Evolutionary conservation across 2,888 invertebrate species (phyloP), one percentile per base, ranked within the genome.

Genomic region (Idaea dimidiata): DNA sequence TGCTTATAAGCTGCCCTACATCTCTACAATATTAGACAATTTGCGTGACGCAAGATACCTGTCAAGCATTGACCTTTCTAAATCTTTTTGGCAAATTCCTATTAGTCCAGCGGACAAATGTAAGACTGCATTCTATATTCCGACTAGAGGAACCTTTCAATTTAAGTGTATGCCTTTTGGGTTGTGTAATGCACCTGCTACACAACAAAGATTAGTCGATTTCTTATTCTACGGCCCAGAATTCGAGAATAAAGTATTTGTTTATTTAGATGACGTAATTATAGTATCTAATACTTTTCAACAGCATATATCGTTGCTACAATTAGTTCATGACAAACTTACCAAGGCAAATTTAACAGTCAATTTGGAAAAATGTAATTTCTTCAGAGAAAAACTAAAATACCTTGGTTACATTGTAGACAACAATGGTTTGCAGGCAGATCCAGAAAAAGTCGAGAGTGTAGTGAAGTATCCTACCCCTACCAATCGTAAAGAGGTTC

Each of bases 191-290:
- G 74, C 75, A 0, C 73, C 74, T 0, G 74, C 75, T 1, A 73
- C 75, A 0, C 77, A 74, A 54, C 75, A 75, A 56, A 18, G 75
- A 1, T 56, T 77, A 6, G 71, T 72, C 0, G 75, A 75, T 63
- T 53, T 59, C 6, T n/a, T 64, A 4, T 64, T 64, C 57, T 32
- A 32, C 32, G 32, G 58, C 10, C 65, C 64, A 17, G 68, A 68
- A 16, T 69, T 69, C 61, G 67, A 71, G 17, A 17, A 53, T 0
- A 62, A 57, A 31, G 68, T 71, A 0, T 73, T 71, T 33, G 61
- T 58, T 6, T 74, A 65, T 58, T 1, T 72, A 1, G 75, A 74
- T 62, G 75, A 77, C 59, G 63, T 77, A 8, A 62, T 76, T 3
- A 57, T 72, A 1, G 58, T 69, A 0, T 56, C 64, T 6, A 32